These are phyloP conservation scores for Apis florea DNA, from an alignment of 1,140 invertebrate species.

Conservation along the genomic window DNA sequence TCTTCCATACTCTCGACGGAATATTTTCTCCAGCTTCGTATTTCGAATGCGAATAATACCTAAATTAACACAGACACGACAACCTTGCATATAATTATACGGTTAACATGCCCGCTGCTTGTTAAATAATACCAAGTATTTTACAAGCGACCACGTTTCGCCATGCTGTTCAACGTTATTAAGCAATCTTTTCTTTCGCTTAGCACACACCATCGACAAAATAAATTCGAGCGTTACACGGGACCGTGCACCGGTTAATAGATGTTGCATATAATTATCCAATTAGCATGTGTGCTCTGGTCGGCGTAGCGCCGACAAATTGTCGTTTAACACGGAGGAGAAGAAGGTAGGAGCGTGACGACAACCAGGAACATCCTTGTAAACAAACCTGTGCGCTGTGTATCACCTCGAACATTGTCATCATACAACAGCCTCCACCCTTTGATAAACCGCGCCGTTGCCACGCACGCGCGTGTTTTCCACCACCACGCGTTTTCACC, in stretches of 20 bases:
- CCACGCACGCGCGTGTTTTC: no score
- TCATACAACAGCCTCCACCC: background rate
- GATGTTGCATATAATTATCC: constrained; percentile 48
- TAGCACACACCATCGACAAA: background rate
- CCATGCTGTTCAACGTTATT: constrained; percentile 2
- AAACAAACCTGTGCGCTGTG: no score
- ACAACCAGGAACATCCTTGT: background rate
- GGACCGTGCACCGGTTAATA: constrained; percentile 12
- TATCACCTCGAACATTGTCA: background rate
- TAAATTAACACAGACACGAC: background rate
- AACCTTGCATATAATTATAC: background rate
- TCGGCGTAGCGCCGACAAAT: constrained; percentile 32
- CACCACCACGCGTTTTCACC: no score
- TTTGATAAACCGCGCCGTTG: background rate
- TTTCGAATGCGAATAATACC: background rate
- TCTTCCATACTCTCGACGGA: no score
- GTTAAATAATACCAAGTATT: background rate
- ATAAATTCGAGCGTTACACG: constrained; percentile 19
- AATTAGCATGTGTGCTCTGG: constrained; percentile 34
- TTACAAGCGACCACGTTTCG: background rate
- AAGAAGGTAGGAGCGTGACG: constrained; percentile 13
- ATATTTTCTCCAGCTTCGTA: background rate
- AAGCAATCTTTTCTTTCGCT: constrained; percentile 14
- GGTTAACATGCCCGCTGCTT: background rate
- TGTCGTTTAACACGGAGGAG: constrained; percentile 37